A percentile compares a stretch with the other conserved stretches of the same genome.
These are phyloP conservation scores for Drosophila prostipennis DNA, from an alignment of 2,888 invertebrate genomes.

Conservation along the genomic window DNA sequence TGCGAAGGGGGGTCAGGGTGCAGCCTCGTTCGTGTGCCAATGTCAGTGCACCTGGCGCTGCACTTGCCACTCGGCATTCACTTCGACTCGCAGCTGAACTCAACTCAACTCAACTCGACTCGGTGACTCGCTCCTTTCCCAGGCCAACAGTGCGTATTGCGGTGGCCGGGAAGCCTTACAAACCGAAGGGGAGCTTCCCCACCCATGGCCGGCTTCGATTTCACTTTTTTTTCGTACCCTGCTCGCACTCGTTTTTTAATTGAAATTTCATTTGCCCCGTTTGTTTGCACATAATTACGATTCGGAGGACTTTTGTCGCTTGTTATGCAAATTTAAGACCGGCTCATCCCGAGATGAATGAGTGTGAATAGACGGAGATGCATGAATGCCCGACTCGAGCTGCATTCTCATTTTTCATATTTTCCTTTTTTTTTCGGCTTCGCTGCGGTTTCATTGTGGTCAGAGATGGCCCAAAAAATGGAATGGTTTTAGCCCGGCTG, in stretches of 20 bases:
- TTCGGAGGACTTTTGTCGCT: conserved; percentile 53
- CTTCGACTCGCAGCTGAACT: conserved; percentile 21
- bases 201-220: conserved; percentile 61
- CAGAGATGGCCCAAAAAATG: conserved; percentile 19
- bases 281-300: conserved; percentile 75
- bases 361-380: conserved; percentile 27
- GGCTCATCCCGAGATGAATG: conserved; percentile 24
- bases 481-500: conserved; percentile 17
- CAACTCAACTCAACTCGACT: neutral
- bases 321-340: conserved; percentile 55
- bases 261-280: conserved; percentile 72
- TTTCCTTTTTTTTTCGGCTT: conserved; percentile 7
- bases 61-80: conserved; percentile 47
- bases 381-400: conserved; percentile 28
- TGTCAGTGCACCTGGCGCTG: conserved; percentile 71
- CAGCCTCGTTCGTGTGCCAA: conserved; percentile 55
- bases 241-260: conserved; percentile 54
- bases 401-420: conserved; percentile 16
- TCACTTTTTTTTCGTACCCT: conserved; percentile 59
- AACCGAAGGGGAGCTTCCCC: neutral
- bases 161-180: conserved; percentile 66
- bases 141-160: conserved; percentile 46
- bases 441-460: conserved; percentile 39
- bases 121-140: conserved; percentile 28
- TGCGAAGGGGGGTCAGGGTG: conserved; percentile 15